Conservation (phyloP, 2,113 vertebrate genomes). For the Hystrix cristata region DNA sequence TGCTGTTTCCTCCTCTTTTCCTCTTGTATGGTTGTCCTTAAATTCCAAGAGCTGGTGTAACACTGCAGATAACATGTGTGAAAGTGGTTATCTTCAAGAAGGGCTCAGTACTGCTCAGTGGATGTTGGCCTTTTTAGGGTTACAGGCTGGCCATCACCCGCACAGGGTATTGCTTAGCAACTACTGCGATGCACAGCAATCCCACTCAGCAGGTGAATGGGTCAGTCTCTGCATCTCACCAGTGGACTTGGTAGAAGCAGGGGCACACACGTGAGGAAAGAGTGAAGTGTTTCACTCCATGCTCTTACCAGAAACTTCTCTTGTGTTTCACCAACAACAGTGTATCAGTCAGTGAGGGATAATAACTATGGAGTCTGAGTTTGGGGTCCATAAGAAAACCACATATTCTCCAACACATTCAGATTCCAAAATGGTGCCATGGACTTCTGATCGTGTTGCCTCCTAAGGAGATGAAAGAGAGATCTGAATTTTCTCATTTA, state of each 20-base stretch:
- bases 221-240: background rate
- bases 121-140: background rate
- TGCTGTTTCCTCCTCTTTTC: background rate
- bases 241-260: background rate
- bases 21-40: background rate
- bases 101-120: background rate
- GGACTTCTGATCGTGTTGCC: background rate
- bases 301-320: background rate
- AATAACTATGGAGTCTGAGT: background rate
- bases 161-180: background rate
- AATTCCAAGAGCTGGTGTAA: background rate
- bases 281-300: background rate
- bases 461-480: background rate
- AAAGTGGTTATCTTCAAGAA: background rate
- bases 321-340: background rate
- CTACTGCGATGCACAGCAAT: background rate
- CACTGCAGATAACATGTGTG: background rate
- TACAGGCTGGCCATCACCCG: background rate
- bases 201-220: background rate
- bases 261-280: background rate
- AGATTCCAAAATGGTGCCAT: background rate
- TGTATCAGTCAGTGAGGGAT: background rate
- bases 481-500: background rate
- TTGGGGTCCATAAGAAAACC: background rate
- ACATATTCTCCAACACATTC: background rate